These are phyloP conservation scores for Amitus sp. DNA, from an alignment of 2,888 invertebrate genomes.

Conservation along the genomic window DNA sequence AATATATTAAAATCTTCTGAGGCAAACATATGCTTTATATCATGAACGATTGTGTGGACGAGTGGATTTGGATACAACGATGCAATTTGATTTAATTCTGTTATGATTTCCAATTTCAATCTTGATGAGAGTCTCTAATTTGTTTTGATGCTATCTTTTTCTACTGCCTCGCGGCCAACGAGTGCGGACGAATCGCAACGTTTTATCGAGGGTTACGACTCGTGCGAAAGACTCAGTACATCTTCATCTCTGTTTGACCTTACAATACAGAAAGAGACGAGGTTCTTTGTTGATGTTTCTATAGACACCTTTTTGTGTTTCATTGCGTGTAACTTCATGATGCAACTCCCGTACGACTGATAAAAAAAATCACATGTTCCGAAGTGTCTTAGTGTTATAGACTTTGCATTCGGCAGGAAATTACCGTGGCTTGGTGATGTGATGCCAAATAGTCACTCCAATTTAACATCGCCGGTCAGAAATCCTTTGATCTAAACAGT, in stretches of 20 bases:
- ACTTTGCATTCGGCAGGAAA: not conserved
- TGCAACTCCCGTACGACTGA: not conserved
- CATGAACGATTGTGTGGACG: too few relatives aligned
- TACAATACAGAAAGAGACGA: not conserved
- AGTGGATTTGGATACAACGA: too few relatives aligned
- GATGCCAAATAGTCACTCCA: slow-evolving; percentile 60
- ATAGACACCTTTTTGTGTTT: not conserved
- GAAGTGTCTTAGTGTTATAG: not conserved
- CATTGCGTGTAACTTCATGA: not conserved
- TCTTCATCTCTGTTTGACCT: not conserved
- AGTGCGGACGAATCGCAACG: too few relatives aligned
- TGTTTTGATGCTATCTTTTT: too few relatives aligned
- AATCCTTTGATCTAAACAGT: not conserved
- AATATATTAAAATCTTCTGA: too few relatives aligned
- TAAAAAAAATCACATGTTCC: not conserved
- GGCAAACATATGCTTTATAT: too few relatives aligned
- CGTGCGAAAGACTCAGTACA: too few relatives aligned
- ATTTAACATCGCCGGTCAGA: slow-evolving; percentile 48
- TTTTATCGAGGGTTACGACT: too few relatives aligned
- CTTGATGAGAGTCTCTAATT: too few relatives aligned
- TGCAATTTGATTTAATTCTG: too few relatives aligned
- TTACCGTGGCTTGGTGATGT: slow-evolving; percentile 51
- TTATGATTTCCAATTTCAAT: too few relatives aligned
- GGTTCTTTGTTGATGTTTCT: not conserved
- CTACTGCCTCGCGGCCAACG: too few relatives aligned